These are phyloP conservation scores for Schizopygopsis pylzovi DNA, from an alignment of 2,797 vertebrate species.

Conservation along the genomic window DNA sequence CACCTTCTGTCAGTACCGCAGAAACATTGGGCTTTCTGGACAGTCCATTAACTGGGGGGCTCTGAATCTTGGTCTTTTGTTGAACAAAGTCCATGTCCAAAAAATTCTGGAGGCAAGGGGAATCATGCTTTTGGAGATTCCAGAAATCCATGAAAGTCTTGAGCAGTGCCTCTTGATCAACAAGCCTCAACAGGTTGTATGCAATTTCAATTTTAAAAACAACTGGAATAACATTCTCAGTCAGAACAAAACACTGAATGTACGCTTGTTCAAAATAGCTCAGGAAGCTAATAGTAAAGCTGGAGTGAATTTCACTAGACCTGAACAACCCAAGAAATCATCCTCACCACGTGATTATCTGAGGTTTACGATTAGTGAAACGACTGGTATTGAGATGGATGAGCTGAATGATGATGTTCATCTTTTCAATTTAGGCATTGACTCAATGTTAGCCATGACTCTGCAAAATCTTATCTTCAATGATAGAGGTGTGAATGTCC, in stretches of 20 bases:
- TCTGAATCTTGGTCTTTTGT: conserved; percentile 84
- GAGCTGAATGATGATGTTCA: conserved; percentile 74
- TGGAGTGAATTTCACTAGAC: conserved; percentile 9
- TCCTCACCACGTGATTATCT: conserved; percentile 73
- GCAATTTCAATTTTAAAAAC: conserved; percentile 79
- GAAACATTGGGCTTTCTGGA: conserved; percentile 80
- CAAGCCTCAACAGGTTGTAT: conserved; percentile 80
- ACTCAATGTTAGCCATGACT: conserved; percentile 90
- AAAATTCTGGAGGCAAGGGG: conserved; percentile 82
- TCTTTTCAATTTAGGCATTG: conserved; percentile 79
- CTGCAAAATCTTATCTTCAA: conserved; percentile 82
- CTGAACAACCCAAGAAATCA: conserved; percentile 54
- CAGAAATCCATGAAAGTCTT: conserved; percentile 81
- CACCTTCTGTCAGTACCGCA: conserved; percentile 84
- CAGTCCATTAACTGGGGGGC: conserved; percentile 89
- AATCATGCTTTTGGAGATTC: conserved; percentile 77
- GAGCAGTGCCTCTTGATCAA: conserved; percentile 79
- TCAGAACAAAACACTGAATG: conserved; percentile 71
- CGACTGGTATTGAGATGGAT: conserved; percentile 63
- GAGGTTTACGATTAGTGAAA: conserved; percentile 73
- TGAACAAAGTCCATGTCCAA: conserved; percentile 79
- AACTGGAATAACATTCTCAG: conserved; percentile 70
- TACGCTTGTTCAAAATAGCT: conserved; percentile 68
- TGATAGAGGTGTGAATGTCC: conserved; percentile 78
- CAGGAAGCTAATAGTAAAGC: conserved; percentile 68